phyloP scores from a whole-genome alignment of 2,888 invertebrate species.

The Pherbina coryleti region DNA sequence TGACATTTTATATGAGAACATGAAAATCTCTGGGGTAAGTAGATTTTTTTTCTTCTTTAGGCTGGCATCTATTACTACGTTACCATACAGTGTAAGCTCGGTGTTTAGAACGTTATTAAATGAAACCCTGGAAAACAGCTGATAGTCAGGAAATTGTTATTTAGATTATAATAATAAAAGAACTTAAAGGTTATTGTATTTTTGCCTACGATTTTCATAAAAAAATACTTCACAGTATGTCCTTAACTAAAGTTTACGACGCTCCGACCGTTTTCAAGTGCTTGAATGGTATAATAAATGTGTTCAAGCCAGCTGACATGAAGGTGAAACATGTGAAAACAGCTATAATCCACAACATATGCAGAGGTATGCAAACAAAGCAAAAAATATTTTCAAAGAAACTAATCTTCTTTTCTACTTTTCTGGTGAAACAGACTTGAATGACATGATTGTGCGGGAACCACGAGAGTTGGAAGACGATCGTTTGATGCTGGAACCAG shows the following conservation, averaged over 20 bases:
- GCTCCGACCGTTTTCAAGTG: constrained; percentile 76
- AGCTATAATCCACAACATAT: constrained; percentile 75
- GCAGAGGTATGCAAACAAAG: constrained; percentile 73
- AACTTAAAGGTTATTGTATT: too few species aligned
- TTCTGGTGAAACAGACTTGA: constrained; percentile 74
- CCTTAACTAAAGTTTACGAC: constrained; percentile 64
- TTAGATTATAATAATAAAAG: too few species aligned
- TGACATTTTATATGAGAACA: too few species aligned
- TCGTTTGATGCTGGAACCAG: constrained; percentile 73
- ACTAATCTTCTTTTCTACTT: not conserved
- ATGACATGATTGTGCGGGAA: constrained; percentile 76
- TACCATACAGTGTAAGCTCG: too few species aligned
- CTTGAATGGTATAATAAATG: constrained; percentile 81
- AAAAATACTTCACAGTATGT: constrained; percentile 55
- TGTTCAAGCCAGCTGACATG: constrained; percentile 82
- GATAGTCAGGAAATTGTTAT: too few species aligned
- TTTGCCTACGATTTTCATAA: too few species aligned
- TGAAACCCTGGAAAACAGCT: too few species aligned
- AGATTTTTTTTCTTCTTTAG: too few species aligned
- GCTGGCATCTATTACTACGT: too few species aligned
- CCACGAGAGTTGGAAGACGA: constrained; percentile 71
- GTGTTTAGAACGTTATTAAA: too few species aligned
- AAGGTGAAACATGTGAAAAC: constrained; percentile 72
- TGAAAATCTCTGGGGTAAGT: too few species aligned
- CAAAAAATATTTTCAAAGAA: not conserved